A percentile compares a stretch with the other conserved stretches of the same genome.
Evolutionary conservation across 2,113 vertebrate genomes (phyloP).

Genomic region (Casuarius casuarius): DNA sequence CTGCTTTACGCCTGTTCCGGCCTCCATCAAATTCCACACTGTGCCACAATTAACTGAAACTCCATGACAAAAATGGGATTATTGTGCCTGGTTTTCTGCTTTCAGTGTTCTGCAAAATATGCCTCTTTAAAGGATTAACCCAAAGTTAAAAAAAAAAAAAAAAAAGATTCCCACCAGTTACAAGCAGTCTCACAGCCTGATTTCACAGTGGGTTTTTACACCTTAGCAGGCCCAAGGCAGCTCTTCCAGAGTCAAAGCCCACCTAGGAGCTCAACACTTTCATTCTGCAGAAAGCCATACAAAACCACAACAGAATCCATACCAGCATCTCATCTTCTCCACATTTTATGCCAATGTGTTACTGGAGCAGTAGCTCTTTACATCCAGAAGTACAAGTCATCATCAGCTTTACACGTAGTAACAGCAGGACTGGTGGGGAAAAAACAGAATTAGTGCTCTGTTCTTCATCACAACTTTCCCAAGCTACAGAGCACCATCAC

Average conservation of each 20-base stretch:
- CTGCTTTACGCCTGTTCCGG: not conserved
- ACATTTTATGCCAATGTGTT: not conserved
- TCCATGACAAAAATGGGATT: not conserved
- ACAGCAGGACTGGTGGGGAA: not conserved
- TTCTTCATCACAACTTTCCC: not conserved
- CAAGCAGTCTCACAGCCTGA: not conserved
- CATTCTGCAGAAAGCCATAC: not conserved
- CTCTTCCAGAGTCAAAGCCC: not conserved
- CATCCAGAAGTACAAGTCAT: not conserved
- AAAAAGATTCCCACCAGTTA: not conserved
- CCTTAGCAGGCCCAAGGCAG: not conserved
- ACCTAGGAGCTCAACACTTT: not conserved
- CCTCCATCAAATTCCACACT: not conserved
- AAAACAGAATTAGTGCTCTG: not conserved
- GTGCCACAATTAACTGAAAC: not conserved
- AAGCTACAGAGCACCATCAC: not conserved
- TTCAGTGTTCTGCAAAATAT: not conserved
- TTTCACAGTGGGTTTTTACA: not conserved
- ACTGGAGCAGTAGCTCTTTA: not conserved
- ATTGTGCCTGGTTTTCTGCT: not conserved
- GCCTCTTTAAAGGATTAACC: not conserved
- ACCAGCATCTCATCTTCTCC: not conserved
- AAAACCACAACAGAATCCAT: not conserved
- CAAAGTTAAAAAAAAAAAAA: not conserved
- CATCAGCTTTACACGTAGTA: not conserved